Evolutionary conservation across 2,113 vertebrate genomes (phyloP), one percentile per base, ranked within the genome.

Genomic region (Gambusia affinis): DNA sequence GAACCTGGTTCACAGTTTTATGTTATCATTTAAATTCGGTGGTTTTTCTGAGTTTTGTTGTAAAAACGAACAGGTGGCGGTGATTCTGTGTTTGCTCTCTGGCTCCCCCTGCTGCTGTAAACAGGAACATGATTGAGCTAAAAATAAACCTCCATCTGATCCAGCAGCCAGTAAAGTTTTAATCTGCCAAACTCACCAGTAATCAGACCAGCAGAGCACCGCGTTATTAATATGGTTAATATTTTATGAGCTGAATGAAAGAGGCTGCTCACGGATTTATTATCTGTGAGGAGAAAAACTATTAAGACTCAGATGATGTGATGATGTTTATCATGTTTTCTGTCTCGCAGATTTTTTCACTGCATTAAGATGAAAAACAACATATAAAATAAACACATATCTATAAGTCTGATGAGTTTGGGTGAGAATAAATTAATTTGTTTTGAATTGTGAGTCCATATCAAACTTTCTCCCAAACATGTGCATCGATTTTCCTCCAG

Each of bases 71-170:
- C 22, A 1, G 51, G 51, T n/a, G 17, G 47, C 47, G 22, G 47
- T 51, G 17, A 22, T 22, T 51, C 17, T 2, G 4, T 64, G 31
- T 33, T 33, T 17, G 28, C 60, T 14, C 28, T 4, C 12, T 15
- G 60, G 30, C 62, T 33, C 62, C 62, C 30, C 22, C 62, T 64
- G 14, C 17, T 22, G 30, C 22, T 64, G 61, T 19, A 17, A 33
- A 10, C 19, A 11, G 27, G 19, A 64, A 64, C 5, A 22, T 11
- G 30, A 64, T 8, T 33, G 17, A 3, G 15, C 61, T 30, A 31
- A 64, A 64, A 62, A 31, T 62, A 62, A 62, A 62, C 24, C 51
- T 54, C 51, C 51, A n/a, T 57, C 51, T n/a, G 51, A 57, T 22
- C 24, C 51, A 57, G 51, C 24, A 24, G 51, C 22, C 24, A 57